phyloP scores from a whole-genome alignment of 2,797 vertebrate species.

The Taeniopygia guttata region DNA sequence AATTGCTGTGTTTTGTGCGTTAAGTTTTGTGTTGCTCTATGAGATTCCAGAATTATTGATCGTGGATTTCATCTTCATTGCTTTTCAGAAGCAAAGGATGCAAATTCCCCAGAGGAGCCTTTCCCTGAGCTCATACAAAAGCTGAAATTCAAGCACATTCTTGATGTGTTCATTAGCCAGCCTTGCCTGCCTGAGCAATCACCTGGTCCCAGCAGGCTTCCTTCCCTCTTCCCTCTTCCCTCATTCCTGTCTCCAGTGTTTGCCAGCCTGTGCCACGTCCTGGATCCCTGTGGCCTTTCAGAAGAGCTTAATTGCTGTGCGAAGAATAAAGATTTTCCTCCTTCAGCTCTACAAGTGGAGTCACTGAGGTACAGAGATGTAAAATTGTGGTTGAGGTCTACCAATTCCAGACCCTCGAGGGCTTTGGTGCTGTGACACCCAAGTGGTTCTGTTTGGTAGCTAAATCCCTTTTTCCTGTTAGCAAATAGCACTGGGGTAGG shows the following conservation, averaged over 20 bases:
- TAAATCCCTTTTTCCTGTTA: background rate
- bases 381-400: background rate
- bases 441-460: background rate
- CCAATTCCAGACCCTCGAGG: background rate
- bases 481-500: background rate
- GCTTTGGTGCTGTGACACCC: background rate
- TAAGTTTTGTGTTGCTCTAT: background rate
- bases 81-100: background rate
- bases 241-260: background rate
- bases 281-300: background rate
- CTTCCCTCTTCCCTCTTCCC: background rate
- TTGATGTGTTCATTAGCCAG: background rate
- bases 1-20: background rate
- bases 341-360: background rate
- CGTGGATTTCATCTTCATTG: background rate
- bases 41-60: background rate
- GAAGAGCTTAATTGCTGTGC: background rate
- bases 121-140: background rate
- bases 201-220: background rate
- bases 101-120: background rate
- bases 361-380: background rate
- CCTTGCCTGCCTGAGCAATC: background rate
- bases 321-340: background rate
- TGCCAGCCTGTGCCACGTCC: background rate
- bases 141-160: background rate